Percentiles rank a stretch among this genome's conserved stretches.
phyloP scores from a whole-genome alignment of 2,797 vertebrate genomes.

The Urophycis tenuis region DNA sequence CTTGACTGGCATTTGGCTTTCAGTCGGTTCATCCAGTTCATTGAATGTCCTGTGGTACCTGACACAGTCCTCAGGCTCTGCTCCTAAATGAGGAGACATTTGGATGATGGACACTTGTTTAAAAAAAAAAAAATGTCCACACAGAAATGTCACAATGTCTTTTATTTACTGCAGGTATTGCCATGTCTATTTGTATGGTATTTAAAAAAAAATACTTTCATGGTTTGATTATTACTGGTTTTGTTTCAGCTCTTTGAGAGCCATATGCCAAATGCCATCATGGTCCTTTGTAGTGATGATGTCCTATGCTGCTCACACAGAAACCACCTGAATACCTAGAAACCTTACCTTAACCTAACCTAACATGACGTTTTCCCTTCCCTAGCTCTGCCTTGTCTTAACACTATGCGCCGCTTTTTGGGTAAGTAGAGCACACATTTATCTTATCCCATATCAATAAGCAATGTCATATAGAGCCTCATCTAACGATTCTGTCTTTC shows the following conservation, averaged over 20 bases:
- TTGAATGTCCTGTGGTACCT: too few relatives aligned
- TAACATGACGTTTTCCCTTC: slow-evolving; percentile 24
- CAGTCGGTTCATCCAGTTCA: too few relatives aligned
- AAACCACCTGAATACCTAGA: background rate
- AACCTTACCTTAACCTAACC: background rate
- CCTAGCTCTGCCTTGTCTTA: slow-evolving; percentile 79
- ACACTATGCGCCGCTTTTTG: slow-evolving; percentile 91
- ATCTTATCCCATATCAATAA: background rate
- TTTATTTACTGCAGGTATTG: background rate
- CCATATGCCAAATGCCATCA: background rate
- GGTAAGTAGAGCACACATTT: slow-evolving; percentile 81
- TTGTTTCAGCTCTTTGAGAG: background rate
- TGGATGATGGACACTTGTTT: too few relatives aligned
- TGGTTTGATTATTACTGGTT: background rate
- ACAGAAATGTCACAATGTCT: background rate
- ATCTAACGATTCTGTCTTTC: slow-evolving; percentile 12
- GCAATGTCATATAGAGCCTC: background rate
- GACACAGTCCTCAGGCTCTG: too few relatives aligned
- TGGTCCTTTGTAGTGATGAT: background rate
- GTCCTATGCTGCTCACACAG: background rate
- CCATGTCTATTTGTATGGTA: background rate
- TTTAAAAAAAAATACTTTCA: background rate
- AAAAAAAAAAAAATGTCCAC: background rate
- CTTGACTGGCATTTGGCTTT: background rate
- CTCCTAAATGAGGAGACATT: too few relatives aligned